Evolutionary conservation across 2,113 vertebrate species (phyloP).

Genomic region (Pyxicephalus adspersus): DNA sequence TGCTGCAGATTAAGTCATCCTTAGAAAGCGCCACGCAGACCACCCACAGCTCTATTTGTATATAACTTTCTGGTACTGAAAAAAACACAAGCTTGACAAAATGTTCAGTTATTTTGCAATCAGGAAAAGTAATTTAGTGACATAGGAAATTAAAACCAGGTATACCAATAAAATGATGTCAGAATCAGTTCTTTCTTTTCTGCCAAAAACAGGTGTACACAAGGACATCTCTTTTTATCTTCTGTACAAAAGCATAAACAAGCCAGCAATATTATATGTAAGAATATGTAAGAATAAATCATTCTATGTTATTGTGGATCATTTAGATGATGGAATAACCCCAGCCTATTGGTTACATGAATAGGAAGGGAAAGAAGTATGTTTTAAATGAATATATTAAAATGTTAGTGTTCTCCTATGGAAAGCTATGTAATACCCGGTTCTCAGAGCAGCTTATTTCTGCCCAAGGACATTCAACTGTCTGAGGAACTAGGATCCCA

Average conservation of each 20-base stretch:
- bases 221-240: constrained; percentile 6
- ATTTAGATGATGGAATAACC: no score
- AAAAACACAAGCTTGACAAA: constrained; percentile 21
- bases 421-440: no score
- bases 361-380: no score
- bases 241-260: background rate
- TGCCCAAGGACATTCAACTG: no score
- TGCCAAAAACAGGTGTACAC: background rate
- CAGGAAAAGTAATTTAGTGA: constrained; percentile 33
- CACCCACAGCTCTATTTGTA: constrained; percentile 46
- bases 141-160: constrained; percentile 38
- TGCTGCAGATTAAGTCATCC: constrained; percentile 35
- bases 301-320: no score
- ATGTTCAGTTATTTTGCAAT: constrained; percentile 18
- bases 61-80: constrained; percentile 10
- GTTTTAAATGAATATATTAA: no score
- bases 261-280: no score
- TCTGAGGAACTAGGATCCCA: no score
- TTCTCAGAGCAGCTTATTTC: no score
- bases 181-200: constrained; percentile 24
- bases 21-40: constrained; percentile 20
- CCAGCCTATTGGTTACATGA: no score
- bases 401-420: no score
- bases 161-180: constrained; percentile 25
- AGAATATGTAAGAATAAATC: no score